A percentile compares a stretch with the other conserved stretches of the same genome.
Conservation (phyloP, 1,140 invertebrate genomes). For the Diplogasteroides magnus region DNA sequence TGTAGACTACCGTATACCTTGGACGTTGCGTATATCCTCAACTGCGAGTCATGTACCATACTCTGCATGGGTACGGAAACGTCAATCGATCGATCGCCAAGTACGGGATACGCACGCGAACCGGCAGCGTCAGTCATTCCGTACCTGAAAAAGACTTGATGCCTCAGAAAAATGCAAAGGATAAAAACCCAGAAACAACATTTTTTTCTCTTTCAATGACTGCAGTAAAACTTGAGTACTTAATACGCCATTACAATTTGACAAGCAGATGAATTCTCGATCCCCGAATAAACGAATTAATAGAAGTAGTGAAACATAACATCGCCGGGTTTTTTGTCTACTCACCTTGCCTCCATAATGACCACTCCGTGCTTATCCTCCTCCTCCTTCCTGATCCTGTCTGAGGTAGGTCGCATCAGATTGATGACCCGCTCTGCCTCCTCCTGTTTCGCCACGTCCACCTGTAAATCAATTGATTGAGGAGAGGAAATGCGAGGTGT, state of each 20-base stretch:
- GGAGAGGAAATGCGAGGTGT: too few species aligned
- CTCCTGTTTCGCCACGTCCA: conserved; percentile 41
- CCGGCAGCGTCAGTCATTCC: conserved; percentile 28
- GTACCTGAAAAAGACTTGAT: conserved; percentile 11
- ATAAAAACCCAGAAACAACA: not conserved
- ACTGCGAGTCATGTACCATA: conserved; percentile 79
- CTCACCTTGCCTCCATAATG: conserved; percentile 75
- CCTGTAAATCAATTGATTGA: conserved; percentile 16
- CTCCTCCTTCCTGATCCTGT: conserved; percentile 66
- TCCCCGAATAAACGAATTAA: too few species aligned
- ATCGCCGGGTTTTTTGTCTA: too few species aligned
- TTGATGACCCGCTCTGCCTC: conserved; percentile 58
- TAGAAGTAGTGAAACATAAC: too few species aligned
- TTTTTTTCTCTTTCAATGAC: not conserved
- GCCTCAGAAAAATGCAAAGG: not conserved
- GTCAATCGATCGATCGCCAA: conserved; percentile 70
- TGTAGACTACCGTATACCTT: too few species aligned
- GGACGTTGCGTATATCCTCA: conserved; percentile 77
- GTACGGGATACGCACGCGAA: conserved; percentile 38
- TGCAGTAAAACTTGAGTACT: too few species aligned
- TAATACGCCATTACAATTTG: too few species aligned
- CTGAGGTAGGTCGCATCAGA: conserved; percentile 70
- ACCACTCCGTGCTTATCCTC: conserved; percentile 72
- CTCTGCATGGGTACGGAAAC: conserved; percentile 88
- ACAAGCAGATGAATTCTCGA: too few species aligned